Percentiles rank a stretch among this genome's conserved stretches.
phyloP scores from a whole-genome alignment of 1,140 invertebrate species.

The Orussus abietinus region DNA sequence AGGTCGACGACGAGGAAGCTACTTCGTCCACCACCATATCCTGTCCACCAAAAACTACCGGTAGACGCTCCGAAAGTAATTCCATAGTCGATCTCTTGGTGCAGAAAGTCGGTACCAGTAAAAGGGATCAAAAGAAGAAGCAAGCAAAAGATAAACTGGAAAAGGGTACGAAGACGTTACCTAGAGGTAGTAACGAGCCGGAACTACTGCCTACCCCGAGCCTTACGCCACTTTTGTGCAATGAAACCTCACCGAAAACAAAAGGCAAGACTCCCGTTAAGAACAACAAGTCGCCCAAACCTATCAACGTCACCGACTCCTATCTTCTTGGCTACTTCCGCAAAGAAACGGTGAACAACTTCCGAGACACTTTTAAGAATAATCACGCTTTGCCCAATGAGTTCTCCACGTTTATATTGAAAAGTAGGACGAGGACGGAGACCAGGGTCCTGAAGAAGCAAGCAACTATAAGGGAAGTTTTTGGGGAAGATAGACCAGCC shows the following conservation, averaged over 20 bases:
- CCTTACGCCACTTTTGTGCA: conserved; percentile 39
- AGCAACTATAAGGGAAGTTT: conserved; percentile 75
- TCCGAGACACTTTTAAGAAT: conserved; percentile 65
- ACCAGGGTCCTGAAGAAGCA: conserved; percentile 71
- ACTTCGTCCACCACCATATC: conserved; percentile 60
- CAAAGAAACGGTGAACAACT: conserved; percentile 67
- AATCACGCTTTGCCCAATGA: conserved; percentile 57
- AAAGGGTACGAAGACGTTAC: conserved; percentile 26
- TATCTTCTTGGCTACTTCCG: conserved; percentile 62
- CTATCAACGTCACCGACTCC: conserved; percentile 56
- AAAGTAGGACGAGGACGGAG: conserved; percentile 71
- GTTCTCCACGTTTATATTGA: conserved; percentile 68
- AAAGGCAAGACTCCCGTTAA: conserved; percentile 55
- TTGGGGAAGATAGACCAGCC: conserved; percentile 68
- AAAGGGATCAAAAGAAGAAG: conserved; percentile 58
- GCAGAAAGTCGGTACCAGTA: conserved; percentile 58
- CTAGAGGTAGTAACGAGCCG: conserved; percentile 45
- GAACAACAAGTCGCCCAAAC: conserved; percentile 48
- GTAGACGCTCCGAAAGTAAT: conserved; percentile 45
- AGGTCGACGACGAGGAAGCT: conserved; percentile 65
- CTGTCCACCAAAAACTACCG: conserved; percentile 44
- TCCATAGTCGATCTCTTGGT: conserved; percentile 65
- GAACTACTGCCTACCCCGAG: conserved; percentile 62
- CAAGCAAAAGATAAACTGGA: conserved; percentile 44
- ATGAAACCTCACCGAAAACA: conserved; percentile 29